Base-by-base conservation (phyloP, 2,113 vertebrate genomes). In the Dipodomys ordii region DNA sequence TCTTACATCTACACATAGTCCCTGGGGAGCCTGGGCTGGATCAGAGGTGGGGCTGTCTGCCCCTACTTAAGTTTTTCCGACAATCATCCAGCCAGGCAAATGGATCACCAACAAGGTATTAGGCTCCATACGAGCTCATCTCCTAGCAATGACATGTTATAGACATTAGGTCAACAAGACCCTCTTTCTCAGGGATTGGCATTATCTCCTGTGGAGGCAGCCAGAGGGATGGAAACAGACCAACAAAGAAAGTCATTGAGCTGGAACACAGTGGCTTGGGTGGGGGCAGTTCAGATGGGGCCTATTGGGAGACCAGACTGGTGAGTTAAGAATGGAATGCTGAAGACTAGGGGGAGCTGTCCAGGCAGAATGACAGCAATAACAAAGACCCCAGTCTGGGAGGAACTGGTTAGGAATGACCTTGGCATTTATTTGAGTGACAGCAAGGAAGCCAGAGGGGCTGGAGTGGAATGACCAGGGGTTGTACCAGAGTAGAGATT, bases 391-490 rank as follows among this genome's bases (percentile, higher is more conserved):
- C 9, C 46, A 49, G 18, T 32, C 67, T 35, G 1, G 23, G 16
- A 77, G 18, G 39, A 67, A 13, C 1, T 82, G 35, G 19, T 23
- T 84, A 19, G 44, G 39, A 90, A 57, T 23, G 73, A 85, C 19
- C 35, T 53, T 67, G 10, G 2, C 82, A 22, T 53, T 0, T 53
- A 22, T 53, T 0, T 53, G 32, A 39, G 60, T 30, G 65, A 15
- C 2, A 62, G 30, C 30, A 35, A 46, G 53, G 78, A 53, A 32
- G 15, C 46, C 25, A 53, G 32, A 6, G 32, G 19, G 18, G 1
- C 74, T 25, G n/a, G 60, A 27, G 28, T 0, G 1, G 2, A 7
- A 7, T 28, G 16, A 22, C 7, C 1, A 12, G 11, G 2, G 18
- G 15, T 25, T 2, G 27, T 13, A 22, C 25, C 69, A 77, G 23